Evolutionary conservation across 2,113 vertebrate genomes (phyloP).

Genomic region (Indicator indicator): DNA sequence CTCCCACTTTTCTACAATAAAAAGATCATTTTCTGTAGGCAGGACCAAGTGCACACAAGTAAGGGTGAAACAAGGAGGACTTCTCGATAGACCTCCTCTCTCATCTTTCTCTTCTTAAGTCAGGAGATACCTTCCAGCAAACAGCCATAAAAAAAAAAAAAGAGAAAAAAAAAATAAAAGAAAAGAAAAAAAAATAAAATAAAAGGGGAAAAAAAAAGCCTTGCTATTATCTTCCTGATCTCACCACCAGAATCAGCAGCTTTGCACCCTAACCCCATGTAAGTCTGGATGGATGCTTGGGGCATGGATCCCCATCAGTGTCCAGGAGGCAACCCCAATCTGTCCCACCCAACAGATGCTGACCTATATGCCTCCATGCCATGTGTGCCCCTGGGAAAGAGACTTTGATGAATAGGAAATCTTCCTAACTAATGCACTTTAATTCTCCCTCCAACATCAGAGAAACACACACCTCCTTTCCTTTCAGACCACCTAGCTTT

Average conservation of each 20-base stretch:
- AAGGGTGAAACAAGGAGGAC: neutral
- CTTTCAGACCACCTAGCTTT: neutral
- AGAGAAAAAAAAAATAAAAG: too few species aligned
- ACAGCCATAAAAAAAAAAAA: neutral
- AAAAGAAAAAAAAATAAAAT: neutral
- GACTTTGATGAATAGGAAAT: neutral
- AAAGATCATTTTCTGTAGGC: neutral
- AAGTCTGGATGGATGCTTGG: rapidly evolving
- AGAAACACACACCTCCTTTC: neutral
- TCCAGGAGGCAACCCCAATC: too few species aligned
- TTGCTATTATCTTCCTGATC: neutral
- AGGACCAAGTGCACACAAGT: neutral
- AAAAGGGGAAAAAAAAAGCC: too few species aligned
- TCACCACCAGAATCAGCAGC: neutral
- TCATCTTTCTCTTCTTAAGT: neutral
- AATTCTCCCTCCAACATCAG: neutral
- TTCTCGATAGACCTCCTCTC: neutral
- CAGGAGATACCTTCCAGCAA: neutral
- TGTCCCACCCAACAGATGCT: neutral
- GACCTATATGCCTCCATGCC: neutral
- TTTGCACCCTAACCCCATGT: rapidly evolving
- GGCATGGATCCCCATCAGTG: too few species aligned
- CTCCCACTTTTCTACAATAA: neutral
- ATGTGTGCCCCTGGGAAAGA: rapidly evolving
- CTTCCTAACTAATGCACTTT: neutral